phyloP scores from a whole-genome alignment of 2,888 invertebrate genomes.

The Escarpia spicata region DNA sequence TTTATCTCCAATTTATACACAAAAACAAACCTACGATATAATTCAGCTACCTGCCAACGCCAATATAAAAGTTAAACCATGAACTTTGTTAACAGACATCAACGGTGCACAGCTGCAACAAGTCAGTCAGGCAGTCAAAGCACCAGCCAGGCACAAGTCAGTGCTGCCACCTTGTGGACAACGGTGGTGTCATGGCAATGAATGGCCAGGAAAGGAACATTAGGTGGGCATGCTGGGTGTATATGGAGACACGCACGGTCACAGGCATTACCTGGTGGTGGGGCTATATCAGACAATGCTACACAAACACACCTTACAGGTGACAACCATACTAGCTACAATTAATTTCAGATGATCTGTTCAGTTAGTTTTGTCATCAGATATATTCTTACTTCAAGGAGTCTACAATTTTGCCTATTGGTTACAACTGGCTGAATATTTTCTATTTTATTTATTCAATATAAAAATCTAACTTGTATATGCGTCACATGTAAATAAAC shows the following conservation, averaged over 20 bases:
- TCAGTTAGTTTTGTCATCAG: not conserved
- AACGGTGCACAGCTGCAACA: not conserved
- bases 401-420: not conserved
- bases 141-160: not conserved
- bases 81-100: not conserved
- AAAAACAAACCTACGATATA: not conserved
- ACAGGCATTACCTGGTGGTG: not conserved
- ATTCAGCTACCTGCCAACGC: not conserved
- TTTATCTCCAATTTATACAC: not conserved
- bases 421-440: not conserved
- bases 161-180: slow-evolving; percentile 1
- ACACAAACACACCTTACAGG: not conserved
- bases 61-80: not conserved
- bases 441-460: no score
- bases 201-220: not conserved
- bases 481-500: no score
- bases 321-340: not conserved
- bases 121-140: not conserved
- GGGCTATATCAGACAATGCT: not conserved
- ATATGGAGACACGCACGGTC: not conserved
- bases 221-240: not conserved
- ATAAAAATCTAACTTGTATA: no score
- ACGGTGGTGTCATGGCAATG: not conserved
- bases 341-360: not conserved
- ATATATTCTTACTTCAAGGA: not conserved